phyloP scores from a whole-genome alignment of 2,888 invertebrate genomes.

The Lottia scabra region DNA sequence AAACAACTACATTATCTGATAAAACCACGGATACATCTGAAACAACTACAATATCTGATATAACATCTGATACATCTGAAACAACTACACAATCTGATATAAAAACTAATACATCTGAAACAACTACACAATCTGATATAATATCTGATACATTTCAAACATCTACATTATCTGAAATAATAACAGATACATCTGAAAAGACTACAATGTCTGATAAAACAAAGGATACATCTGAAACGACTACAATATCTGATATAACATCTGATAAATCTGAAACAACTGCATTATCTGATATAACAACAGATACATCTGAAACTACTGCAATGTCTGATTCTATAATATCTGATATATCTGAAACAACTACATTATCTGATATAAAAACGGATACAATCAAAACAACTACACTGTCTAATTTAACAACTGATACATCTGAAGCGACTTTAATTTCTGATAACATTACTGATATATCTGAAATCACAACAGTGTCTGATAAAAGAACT shows the following conservation, averaged over 20 bases:
- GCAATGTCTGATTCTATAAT: neutral
- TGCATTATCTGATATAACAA: neutral
- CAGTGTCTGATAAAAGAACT: neutral
- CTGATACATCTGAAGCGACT: neutral
- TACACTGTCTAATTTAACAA: neutral
- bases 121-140: neutral
- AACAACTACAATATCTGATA: neutral
- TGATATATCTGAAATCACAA: neutral
- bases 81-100: neutral
- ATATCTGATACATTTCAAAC: neutral
- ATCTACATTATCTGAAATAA: neutral
- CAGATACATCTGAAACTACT: neutral
- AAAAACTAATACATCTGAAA: neutral
- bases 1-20: neutral
- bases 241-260: neutral
- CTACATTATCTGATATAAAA: neutral
- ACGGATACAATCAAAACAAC: neutral
- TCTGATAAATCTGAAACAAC: neutral
- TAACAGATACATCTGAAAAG: neutral
- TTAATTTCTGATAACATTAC: neutral
- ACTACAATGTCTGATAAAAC: neutral
- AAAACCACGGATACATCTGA: neutral
- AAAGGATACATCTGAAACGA: neutral
- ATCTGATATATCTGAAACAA: too few relatives aligned
- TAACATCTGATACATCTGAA: neutral